Evolutionary conservation across 1,140 invertebrate species (phyloP).

Genomic region (Brachionus angularis): DNA sequence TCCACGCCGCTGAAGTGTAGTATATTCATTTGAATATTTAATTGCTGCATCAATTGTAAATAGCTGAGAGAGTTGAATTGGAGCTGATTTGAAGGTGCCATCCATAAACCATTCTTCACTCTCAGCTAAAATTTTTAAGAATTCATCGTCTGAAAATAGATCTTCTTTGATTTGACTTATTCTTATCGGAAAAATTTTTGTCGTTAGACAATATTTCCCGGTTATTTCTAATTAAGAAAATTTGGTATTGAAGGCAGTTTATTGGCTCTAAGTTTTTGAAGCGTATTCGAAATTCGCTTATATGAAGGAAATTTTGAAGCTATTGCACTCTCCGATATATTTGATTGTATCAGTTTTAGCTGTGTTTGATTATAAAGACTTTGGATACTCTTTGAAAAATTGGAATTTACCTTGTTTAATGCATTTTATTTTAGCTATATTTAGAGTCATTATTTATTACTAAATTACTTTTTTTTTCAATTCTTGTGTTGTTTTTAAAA

Average conservation of each 20-base stretch:
- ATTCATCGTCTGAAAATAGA: slow-evolving; percentile 6
- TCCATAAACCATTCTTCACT: neutral
- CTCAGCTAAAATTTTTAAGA: neutral
- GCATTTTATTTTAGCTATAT: too few relatives aligned
- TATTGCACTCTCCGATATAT: neutral
- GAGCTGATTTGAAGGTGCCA: slow-evolving; percentile 9
- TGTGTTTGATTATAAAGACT: neutral
- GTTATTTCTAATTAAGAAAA: neutral
- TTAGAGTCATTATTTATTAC: too few relatives aligned
- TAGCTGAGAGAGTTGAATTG: neutral
- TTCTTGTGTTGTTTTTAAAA: neutral
- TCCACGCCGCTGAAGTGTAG: too few relatives aligned
- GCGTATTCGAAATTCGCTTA: slow-evolving; percentile 1
- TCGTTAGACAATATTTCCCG: neutral
- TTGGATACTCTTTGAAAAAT: neutral
- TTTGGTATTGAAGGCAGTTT: neutral
- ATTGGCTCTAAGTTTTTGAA: neutral
- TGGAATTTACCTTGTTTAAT: too few relatives aligned
- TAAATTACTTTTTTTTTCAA: neutral
- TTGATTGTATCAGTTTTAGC: neutral
- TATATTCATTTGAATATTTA: neutral
- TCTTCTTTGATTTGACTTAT: neutral
- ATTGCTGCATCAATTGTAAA: slow-evolving; percentile 2
- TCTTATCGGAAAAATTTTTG: neutral
- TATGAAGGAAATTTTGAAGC: neutral